phyloP scores from a whole-genome alignment of 2,113 vertebrate genomes.

The Ammodytes marinus region DNA sequence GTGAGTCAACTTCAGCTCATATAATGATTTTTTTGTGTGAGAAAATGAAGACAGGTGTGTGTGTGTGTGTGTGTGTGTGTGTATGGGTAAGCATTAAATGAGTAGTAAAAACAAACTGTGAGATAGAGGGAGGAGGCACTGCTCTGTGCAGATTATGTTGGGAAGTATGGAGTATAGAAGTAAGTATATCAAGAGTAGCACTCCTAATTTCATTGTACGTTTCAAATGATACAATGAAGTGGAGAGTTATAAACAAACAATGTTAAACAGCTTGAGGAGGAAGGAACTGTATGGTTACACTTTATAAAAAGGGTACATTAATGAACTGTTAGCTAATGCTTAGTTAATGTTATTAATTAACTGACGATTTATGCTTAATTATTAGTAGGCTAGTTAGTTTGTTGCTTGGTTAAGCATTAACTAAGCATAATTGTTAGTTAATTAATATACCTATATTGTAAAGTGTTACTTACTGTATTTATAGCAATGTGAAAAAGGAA shows the following conservation, averaged over 20 bases:
- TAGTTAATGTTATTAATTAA: too few species aligned
- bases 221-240: neutral
- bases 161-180: conserved; percentile 36
- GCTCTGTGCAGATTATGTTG: conserved; percentile 22
- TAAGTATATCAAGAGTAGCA: too few species aligned
- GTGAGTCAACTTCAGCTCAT: conserved; percentile 52
- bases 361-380: too few species aligned
- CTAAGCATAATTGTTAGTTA: too few species aligned
- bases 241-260: conserved; percentile 6
- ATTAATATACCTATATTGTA: too few species aligned
- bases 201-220: too few species aligned
- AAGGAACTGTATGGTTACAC: neutral
- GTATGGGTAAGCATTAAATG: conserved; percentile 67
- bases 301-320: too few species aligned
- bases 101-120: conserved; percentile 52
- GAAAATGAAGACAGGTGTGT: conserved; percentile 66
- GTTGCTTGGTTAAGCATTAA: too few species aligned
- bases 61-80: conserved; percentile 57
- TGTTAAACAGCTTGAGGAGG: conserved; percentile 2
- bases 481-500: conserved; percentile 34
- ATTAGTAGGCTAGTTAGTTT: too few species aligned
- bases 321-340: too few species aligned
- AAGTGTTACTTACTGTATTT: conserved; percentile 14
- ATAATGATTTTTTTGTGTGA: conserved; percentile 50
- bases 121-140: conserved; percentile 54